Percentiles rank a stretch among this genome's conserved stretches.
These are phyloP conservation scores for Eupsilia transversa DNA, from an alignment of 2,888 invertebrate genomes.

Conservation along the genomic window DNA sequence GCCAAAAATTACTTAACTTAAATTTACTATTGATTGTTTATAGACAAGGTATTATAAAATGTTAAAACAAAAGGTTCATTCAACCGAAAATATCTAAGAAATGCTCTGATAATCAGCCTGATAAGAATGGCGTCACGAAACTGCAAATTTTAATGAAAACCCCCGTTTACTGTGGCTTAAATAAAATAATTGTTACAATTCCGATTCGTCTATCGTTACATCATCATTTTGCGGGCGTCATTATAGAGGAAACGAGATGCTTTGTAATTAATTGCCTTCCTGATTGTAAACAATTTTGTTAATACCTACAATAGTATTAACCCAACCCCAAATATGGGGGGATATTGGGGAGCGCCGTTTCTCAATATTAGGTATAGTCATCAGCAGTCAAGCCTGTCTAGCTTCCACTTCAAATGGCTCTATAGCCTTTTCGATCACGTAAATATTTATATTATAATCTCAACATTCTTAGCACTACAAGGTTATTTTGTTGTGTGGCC, in stretches of 20 bases:
- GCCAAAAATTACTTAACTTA: too few species aligned
- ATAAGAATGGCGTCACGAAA: conserved; percentile 25
- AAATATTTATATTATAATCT: neutral
- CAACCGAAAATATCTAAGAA: conserved; percentile 31
- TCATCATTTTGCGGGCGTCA: conserved; percentile 4
- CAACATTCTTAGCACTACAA: neutral
- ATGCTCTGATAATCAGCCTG: conserved; percentile 21
- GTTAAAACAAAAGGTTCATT: conserved; percentile 27
- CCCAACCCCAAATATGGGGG: too few species aligned
- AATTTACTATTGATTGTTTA: neutral
- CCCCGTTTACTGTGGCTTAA: neutral
- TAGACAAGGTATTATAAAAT: neutral
- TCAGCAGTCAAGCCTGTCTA: neutral
- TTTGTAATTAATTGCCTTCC: neutral
- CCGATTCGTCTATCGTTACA: conserved; percentile 1
- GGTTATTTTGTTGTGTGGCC: neutral
- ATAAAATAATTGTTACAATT: neutral
- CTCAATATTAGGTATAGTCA: neutral
- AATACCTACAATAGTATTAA: too few species aligned
- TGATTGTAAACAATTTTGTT: conserved; percentile 1
- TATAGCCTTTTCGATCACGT: neutral
- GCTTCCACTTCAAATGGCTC: neutral
- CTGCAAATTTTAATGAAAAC: conserved; percentile 3
- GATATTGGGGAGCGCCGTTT: neutral
- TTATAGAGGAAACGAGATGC: conserved; percentile 19